Conservation (phyloP, 2,888 invertebrate genomes). For the Drosophila gaucha region DNA sequence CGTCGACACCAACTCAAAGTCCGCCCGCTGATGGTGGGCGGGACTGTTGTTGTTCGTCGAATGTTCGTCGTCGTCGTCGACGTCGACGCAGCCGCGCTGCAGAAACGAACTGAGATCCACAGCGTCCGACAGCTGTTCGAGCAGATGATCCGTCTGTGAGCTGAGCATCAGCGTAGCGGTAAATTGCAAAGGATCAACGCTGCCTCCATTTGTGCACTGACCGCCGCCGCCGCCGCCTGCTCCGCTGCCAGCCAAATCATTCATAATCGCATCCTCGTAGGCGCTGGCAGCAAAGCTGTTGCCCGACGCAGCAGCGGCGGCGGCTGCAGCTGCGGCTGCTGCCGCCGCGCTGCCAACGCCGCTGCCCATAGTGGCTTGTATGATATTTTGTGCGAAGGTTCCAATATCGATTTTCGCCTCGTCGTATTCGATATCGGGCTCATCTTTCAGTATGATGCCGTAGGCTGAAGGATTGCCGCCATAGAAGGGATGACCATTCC, state of each 20-base stretch:
- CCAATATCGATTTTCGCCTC: constrained; percentile 89
- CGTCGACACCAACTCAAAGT: constrained; percentile 89
- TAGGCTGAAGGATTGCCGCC: constrained; percentile 90
- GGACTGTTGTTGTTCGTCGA: constrained; percentile 87
- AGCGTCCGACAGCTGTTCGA: constrained; percentile 92
- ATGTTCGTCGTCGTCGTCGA: constrained; percentile 54
- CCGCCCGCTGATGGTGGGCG: constrained; percentile 83
- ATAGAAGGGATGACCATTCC: constrained; percentile 75
- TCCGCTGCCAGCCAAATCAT: constrained; percentile 89
- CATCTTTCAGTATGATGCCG: constrained; percentile 91
- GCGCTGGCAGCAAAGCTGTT: constrained; percentile 85
- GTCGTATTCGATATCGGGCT: constrained; percentile 91
- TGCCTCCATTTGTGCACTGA: constrained; percentile 74
- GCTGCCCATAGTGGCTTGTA: constrained; percentile 78
- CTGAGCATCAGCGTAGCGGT: constrained; percentile 92
- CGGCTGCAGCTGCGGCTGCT: not conserved
- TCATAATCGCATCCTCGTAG: constrained; percentile 93
- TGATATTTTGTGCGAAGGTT: constrained; percentile 83
- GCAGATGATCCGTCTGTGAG: constrained; percentile 90
- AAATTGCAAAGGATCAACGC: constrained; percentile 93
- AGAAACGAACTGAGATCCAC: constrained; percentile 91
- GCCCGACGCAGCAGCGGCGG: not conserved
- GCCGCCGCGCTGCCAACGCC: constrained; percentile 12
- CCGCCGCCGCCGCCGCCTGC: constrained; percentile 20
- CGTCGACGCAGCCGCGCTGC: constrained; percentile 88